Evolutionary conservation across 2,113 vertebrate species (phyloP), one percentile per base, ranked within the genome.

Genomic region (Capra hircus): DNA sequence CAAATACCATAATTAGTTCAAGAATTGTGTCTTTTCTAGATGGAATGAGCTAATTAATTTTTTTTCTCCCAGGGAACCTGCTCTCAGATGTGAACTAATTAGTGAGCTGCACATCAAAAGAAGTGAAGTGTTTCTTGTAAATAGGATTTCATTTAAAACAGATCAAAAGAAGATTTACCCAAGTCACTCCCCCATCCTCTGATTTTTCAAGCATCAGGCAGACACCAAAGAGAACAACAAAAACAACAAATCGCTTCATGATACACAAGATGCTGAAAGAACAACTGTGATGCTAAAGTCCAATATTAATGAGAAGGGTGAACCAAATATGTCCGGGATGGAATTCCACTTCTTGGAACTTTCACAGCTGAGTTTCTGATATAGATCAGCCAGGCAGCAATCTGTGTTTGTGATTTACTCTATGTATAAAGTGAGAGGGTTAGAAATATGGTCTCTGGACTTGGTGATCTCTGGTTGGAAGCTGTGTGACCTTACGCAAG

Each of bases 31-130:
- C 98, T 97, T 98, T 98, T 98, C 0, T 43, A 90, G 95, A 97
- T 90, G 85, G 96, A 97, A 98, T 77, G 94, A 96, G 71, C 97
- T 98, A 97, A 98, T 97, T 98, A 98, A 95, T 96, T 97, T 92
- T 96, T 92, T 95, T 27, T 50, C 88, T 97, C 94, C 93, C 93
- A 96, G 92, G 94, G 88, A 98, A 95, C 0, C 92, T 94, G 95
- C 48, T 97, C 96, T 98, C 82, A 96, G 96, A 97, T 95, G 95
- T 97, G 94, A 96, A 82, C 97, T 98, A 97, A 98, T 98, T 97
- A 98, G 95, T 62, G 36, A 98, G 28, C 84, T 43, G 62, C 71
- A 97, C 94, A 92, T 97, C 96, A 97, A 92, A 97, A 95, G 95
- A 94, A 96, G 90, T 95, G 92, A 97, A 97, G 98, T 96, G 55